phyloP scores from a whole-genome alignment of 2,797 vertebrate genomes.

The Merluccius polli region DNA sequence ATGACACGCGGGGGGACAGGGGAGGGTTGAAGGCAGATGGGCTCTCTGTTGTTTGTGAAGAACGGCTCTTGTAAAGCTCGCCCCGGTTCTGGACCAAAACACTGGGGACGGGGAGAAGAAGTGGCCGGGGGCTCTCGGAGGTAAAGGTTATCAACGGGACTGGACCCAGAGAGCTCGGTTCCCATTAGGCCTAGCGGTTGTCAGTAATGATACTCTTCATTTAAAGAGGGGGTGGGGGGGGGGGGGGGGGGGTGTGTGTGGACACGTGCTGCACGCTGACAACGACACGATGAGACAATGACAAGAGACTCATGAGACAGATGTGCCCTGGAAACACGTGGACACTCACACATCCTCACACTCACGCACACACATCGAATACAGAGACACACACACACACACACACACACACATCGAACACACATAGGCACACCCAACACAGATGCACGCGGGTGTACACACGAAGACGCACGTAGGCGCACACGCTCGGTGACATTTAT shows the following conservation, averaged over 20 bases:
- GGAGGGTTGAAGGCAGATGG: no score
- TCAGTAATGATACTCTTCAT: conserved; percentile 45
- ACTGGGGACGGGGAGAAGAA: conserved; percentile 47
- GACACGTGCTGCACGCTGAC: no score
- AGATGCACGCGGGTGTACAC: no score
- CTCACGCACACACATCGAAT: no score
- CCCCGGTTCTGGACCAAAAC: conserved; percentile 45
- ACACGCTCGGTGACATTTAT: no score
- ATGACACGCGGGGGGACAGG: conserved; percentile 14
- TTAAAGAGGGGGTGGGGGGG: conserved; percentile 29
- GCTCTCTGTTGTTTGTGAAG: conserved; percentile 46
- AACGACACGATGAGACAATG: not conserved
- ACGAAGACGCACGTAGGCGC: no score
- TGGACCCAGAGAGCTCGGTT: conserved; percentile 41
- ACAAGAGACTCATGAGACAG: no score
- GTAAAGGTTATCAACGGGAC: conserved; percentile 59
- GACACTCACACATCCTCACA: no score
- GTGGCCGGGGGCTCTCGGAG: conserved; percentile 40
- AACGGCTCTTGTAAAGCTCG: conserved; percentile 43
- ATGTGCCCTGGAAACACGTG: no score
- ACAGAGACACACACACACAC: no score
- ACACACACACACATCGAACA: no score
- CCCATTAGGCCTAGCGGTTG: conserved; percentile 27
- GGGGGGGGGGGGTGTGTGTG: not conserved
- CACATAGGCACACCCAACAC: no score